Evolutionary conservation across 2,888 invertebrate species (phyloP).

Genomic region (Lasioglossum villosulum): DNA sequence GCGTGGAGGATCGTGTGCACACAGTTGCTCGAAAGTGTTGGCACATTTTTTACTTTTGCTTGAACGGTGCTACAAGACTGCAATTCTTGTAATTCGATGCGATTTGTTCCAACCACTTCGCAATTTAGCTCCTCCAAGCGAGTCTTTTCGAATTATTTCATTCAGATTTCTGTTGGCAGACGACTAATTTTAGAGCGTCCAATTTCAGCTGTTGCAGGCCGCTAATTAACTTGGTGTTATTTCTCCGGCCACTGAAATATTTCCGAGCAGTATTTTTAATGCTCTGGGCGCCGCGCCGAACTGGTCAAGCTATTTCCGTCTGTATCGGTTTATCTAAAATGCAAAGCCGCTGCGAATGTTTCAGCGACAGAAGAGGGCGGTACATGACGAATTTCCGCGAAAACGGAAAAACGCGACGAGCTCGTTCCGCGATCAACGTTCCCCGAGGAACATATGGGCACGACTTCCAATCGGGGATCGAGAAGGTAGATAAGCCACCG

Average conservation of each 20-base stretch:
- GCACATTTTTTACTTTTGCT: not conserved
- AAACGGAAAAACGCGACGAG: not conserved
- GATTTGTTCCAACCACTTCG: not conserved
- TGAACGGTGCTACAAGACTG: no score
- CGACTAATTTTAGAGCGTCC: not conserved
- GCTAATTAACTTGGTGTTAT: not conserved
- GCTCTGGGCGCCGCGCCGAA: not conserved
- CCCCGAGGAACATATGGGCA: slow-evolving; percentile 7
- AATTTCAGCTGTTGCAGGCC: not conserved
- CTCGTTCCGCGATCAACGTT: not conserved
- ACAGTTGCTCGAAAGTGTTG: not conserved
- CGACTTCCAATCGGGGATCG: slow-evolving; percentile 6
- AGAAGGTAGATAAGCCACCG: slow-evolving; percentile 11
- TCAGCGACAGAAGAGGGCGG: not conserved
- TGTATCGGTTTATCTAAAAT: not conserved
- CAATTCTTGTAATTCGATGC: no score
- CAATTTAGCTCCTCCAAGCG: not conserved
- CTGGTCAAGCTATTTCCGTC: not conserved
- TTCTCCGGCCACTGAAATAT: not conserved
- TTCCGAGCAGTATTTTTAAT: not conserved
- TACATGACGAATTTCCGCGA: not conserved
- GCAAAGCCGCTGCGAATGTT: not conserved
- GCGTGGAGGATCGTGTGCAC: not conserved
- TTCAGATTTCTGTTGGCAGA: not conserved
- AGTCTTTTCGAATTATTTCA: not conserved